These are phyloP conservation scores for Menidia menidia DNA, from an alignment of 2,797 vertebrate genomes.

Conservation along the genomic window DNA sequence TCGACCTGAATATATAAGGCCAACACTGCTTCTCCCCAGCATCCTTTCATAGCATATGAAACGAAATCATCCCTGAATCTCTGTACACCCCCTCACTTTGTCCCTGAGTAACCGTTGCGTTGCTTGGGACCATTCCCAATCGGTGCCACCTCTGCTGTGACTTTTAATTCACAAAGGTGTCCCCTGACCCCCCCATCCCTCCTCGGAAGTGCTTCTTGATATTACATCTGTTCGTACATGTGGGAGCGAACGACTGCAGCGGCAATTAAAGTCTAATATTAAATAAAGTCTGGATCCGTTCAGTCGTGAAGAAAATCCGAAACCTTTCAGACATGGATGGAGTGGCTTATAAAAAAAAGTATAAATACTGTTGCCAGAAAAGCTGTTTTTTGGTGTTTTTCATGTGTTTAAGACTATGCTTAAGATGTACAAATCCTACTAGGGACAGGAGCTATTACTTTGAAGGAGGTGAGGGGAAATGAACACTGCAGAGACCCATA, in stretches of 20 bases:
- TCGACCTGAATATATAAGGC: constrained; percentile 67
- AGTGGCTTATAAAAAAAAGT: too few relatives aligned
- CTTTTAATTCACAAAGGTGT: constrained; percentile 36
- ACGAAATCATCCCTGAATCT: constrained; percentile 52
- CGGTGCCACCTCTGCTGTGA: constrained; percentile 55
- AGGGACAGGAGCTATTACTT: too few relatives aligned
- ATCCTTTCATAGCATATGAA: constrained; percentile 64
- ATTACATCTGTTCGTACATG: constrained; percentile 53
- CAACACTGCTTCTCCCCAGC: constrained; percentile 54
- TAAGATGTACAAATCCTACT: too few relatives aligned
- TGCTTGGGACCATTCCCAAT: constrained; percentile 63
- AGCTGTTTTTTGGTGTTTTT: too few relatives aligned
- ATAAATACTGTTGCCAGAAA: too few relatives aligned
- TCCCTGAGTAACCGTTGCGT: constrained; percentile 54
- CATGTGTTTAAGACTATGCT: too few relatives aligned
- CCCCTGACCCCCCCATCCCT: not conserved
- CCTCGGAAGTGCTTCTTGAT: constrained; percentile 26
- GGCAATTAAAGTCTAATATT: constrained; percentile 70
- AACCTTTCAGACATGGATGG: too few relatives aligned
- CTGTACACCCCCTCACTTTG: constrained; percentile 49
- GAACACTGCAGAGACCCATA: too few relatives aligned
- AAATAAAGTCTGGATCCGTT: constrained; percentile 3
- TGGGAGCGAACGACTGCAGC: constrained; percentile 65
- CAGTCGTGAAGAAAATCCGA: too few relatives aligned
- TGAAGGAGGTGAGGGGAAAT: too few relatives aligned